Evolutionary conservation across 23 tunicate species (phyloP), one percentile per base, ranked within the genome.

Genomic region (Diplosoma virens): DNA sequence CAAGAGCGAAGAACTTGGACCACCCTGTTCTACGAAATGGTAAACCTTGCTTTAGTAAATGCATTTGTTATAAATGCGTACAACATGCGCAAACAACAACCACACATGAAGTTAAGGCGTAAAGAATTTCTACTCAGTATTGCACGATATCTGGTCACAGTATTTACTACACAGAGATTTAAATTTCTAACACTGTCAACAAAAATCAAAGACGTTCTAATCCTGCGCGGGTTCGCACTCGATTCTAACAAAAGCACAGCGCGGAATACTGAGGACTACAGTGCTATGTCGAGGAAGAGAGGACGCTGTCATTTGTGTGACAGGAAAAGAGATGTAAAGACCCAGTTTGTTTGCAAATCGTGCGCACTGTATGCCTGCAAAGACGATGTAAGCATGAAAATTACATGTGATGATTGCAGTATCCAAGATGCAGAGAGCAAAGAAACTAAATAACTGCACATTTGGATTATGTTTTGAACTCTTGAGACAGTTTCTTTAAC

Each of bases 331-430:
- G 63, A 56, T 16, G 63, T 56, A 56, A 56, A 56, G 63, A 11
- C 63, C 63, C 63, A 56, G 63, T 56, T 56, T 56, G 63, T 56
- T 25, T 56, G 63, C 63, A 56, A 56, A 56, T 41, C 50, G 14
- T 41, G 50, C 14, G 50, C 50, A 41, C 25, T 56, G 4, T 56
- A 56, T 56, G 63, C 63, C 25, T 56, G 50, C 50, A 41, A 41
- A 14, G 50, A 41, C 50, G 9, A n/a, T n/a, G n/a, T n/a, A n/a
- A 41, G 50, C 50, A 41, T 41, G 50, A 7, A 9, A 9, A 41
- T 41, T 41, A 41, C 14, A 41, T 41, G 50, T 41, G 14, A 41
- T 41, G 50, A 9, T 41, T 41, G 63, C 24, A 56, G 50, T 7
- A 41, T 41, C 14, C 50, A 41, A 41, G 50, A 41, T 41, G 50